Percentiles rank a stretch among this genome's conserved stretches.
Conservation (phyloP, 2,113 vertebrate genomes). For the Nematolebias whitei region DNA sequence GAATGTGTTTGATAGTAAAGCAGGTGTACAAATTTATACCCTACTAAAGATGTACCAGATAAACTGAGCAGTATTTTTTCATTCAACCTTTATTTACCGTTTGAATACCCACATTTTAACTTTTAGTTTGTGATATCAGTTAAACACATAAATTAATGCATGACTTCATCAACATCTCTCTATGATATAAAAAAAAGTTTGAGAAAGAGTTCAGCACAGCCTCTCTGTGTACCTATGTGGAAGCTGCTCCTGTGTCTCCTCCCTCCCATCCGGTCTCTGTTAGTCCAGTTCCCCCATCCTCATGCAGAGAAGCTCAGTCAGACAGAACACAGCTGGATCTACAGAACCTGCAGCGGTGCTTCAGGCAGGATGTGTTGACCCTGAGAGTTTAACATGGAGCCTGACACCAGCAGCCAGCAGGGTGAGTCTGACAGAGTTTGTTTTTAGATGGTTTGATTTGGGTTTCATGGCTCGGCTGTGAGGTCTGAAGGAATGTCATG, state of each 20-base stretch:
- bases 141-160: background rate
- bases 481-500: constrained; percentile 59
- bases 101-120: too few species aligned
- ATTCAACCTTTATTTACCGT: too few species aligned
- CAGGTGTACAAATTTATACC: too few species aligned
- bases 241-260: constrained; percentile 50
- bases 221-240: constrained; percentile 25
- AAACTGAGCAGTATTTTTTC: too few species aligned
- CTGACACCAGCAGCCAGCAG: constrained; percentile 54
- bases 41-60: too few species aligned
- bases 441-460: too few species aligned
- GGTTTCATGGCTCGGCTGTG: constrained; percentile 34
- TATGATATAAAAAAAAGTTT: constrained; percentile 39
- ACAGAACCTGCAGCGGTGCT: constrained; percentile 9
- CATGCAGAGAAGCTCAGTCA: constrained; percentile 52
- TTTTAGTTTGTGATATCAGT: too few species aligned
- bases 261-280: constrained; percentile 40
- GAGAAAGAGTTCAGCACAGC: constrained; percentile 39
- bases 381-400: constrained; percentile 71
- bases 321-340: too few species aligned
- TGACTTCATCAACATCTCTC: too few species aligned
- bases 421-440: constrained; percentile 23
- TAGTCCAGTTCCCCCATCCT: constrained; percentile 33
- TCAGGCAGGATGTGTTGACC: constrained; percentile 58
- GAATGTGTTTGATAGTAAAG: too few species aligned